phyloP scores from a whole-genome alignment of 2,113 vertebrate species.

The Isurus oxyrinchus region DNA sequence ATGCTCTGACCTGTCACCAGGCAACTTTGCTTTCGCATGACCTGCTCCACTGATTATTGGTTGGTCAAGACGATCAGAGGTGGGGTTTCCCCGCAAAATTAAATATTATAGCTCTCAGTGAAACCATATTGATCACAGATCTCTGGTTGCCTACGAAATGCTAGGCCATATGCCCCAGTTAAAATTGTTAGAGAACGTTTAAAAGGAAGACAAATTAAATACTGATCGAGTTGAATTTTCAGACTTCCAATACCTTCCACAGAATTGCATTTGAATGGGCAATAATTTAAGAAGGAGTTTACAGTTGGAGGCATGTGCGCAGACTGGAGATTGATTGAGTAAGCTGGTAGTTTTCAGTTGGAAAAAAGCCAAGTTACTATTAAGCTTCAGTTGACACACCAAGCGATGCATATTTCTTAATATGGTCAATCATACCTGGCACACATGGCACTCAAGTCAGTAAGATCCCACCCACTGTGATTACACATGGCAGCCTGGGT shows the following conservation, averaged over 20 bases:
- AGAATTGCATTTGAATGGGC: neutral
- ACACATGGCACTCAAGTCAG: neutral
- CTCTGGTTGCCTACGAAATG: neutral
- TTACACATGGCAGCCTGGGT: neutral
- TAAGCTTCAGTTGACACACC: neutral
- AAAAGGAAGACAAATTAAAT: neutral
- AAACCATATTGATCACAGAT: neutral
- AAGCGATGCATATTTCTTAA: neutral
- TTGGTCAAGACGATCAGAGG: neutral
- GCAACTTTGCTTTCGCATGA: neutral
- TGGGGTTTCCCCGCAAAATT: neutral
- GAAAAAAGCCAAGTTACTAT: neutral
- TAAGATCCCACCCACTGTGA: neutral
- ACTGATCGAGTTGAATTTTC: neutral
- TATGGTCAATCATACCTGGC: neutral
- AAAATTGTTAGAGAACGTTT: neutral
- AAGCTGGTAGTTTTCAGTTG: neutral
- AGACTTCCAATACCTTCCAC: neutral
- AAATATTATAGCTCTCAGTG: neutral
- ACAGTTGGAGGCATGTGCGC: neutral
- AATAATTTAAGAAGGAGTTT: neutral
- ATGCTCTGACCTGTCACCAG: neutral
- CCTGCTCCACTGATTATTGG: neutral
- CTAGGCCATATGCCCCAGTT: neutral
- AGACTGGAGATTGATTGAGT: neutral